Evolutionary conservation across 2,113 vertebrate genomes (phyloP), one percentile per base, ranked within the genome.

Genomic region (Nothoprocta pentlandii): DNA sequence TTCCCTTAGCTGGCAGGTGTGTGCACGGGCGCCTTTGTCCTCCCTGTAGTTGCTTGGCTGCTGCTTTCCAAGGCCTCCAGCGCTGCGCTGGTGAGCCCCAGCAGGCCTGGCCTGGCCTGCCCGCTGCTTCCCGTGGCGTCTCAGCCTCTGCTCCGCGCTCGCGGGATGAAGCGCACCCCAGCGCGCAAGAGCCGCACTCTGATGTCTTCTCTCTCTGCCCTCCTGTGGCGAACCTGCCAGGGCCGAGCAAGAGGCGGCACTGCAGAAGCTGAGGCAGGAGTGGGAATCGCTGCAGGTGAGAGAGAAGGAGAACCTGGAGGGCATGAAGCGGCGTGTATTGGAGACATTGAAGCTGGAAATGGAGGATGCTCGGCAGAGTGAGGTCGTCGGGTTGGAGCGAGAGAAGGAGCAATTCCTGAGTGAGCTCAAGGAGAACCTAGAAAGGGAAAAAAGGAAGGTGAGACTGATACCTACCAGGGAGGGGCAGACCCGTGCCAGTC

Each of bases 361-460:
- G 14, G 98, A 98, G 91, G 96, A 96, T 12, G 95, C 97, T 16
- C 94, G 95, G 63, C 93, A 69, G 85, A 94, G 36, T 1, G 97
- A 98, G 91, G 96, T 17, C 95, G 63, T 39, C 0, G 58, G 91
- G 64, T 90, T 99, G 86, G 89, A 96, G 6, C 58, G 63, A 4
- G 96, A 98, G 85, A 97, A 95, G 85, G 97, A 98, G 23, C 95
- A 84, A 41, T 97, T 97, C 54, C 70, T 98, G 62, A 80, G 42
- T 12, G 93, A 97, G 51, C 78, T 98, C 67, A 98, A 96, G 86
- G 94, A 96, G 67, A 96, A 75, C 23, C 44, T 98, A 14, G 84
- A 93, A 17, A 79, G 75, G 54, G 97, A 98, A 73, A 97, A 92
- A 89, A 94, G 85, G 63, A 95, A 98, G 97, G 99, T 99, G 92